Evolutionary conservation across 1,140 invertebrate genomes (phyloP), one percentile per base, ranked within the genome.

Genomic region (Adoxophyes honmai): DNA sequence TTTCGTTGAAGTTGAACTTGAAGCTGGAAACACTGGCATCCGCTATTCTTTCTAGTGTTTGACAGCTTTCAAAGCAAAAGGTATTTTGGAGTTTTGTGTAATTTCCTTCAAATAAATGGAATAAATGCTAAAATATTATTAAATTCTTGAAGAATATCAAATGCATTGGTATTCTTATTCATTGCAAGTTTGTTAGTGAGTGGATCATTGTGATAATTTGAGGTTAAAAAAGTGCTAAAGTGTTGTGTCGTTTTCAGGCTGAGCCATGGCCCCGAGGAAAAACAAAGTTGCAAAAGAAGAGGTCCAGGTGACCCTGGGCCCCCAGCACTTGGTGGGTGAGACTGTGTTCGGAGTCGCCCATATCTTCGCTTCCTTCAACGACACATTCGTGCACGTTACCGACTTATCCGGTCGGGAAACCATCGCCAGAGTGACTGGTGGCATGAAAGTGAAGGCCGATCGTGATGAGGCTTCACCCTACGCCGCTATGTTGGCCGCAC

Each of bases 361-460:
- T 89, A 99, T 99, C 78, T 99, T 98, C 88, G 99, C 99, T 62
- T 98, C 97, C 65, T 99, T 99, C 91, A 99, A 99, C 84, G 99
- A 99, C 86, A 99, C 99, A 37, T 99, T 99, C 85, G 99, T 99
- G 5, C 99, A 99, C 91, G 97, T 99, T 34, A 99, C 99, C 2
- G 99, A 99, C 92, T 91, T 99, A 67, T 99, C 98, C 60, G 99
- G 99, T 68, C 95, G 97, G 77, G 98, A 99, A 96, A 99, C 98
- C 1, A 99, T 99, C 79, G 96, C 96, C 57, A 93, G 98, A 78
- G 96, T 99, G 33, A 99, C 99, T 77, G 99, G 99, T 87, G 99
- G 99, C 59, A 99, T 99, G 99, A 99, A 99, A 91, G 99, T 99
- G 0, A 99, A 99, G 90, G 98, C 98, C 77, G 99, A 99, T 91